phyloP scores from a whole-genome alignment of 2,888 invertebrate genomes.

The Drepanosiphum platanoidis region DNA sequence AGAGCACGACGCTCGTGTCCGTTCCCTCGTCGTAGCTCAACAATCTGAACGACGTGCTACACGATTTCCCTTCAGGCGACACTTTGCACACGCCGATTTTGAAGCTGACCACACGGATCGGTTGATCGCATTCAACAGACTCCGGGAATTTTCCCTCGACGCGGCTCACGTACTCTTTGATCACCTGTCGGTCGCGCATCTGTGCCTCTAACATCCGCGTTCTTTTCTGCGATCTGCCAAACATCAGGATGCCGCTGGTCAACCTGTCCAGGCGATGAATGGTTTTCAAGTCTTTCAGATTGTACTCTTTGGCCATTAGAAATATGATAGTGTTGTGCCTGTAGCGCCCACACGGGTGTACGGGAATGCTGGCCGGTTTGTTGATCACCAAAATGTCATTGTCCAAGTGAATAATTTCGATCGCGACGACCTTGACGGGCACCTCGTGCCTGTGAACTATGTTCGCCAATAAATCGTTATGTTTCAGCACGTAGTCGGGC shows the following conservation, averaged over 20 bases:
- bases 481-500: conserved; percentile 89
- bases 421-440: conserved; percentile 94
- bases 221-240: conserved; percentile 92
- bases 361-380: conserved; percentile 99
- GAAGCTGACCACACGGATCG: conserved; percentile 92
- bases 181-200: conserved; percentile 88
- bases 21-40: conserved; percentile 80
- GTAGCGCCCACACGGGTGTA: conserved; percentile 99
- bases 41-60: conserved; percentile 89
- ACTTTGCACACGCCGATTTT: conserved; percentile 97
- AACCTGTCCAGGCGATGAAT: conserved; percentile 96
- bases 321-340: conserved; percentile 96
- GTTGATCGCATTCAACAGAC: conserved; percentile 84
- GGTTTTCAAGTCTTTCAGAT: conserved; percentile 90
- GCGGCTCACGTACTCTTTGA: conserved; percentile 94
- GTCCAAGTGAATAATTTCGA: conserved; percentile 97
- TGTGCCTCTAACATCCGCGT: conserved; percentile 95
- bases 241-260: conserved; percentile 91
- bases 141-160: conserved; percentile 94
- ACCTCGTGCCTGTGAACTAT: conserved; percentile 99
- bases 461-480: conserved; percentile 92
- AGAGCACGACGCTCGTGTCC: conserved; percentile 90
- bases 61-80: conserved; percentile 90
- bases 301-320: conserved; percentile 95
- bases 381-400: conserved; percentile 99